phyloP scores from a whole-genome alignment of 2,113 vertebrate species.

The Pao palembangensis region DNA sequence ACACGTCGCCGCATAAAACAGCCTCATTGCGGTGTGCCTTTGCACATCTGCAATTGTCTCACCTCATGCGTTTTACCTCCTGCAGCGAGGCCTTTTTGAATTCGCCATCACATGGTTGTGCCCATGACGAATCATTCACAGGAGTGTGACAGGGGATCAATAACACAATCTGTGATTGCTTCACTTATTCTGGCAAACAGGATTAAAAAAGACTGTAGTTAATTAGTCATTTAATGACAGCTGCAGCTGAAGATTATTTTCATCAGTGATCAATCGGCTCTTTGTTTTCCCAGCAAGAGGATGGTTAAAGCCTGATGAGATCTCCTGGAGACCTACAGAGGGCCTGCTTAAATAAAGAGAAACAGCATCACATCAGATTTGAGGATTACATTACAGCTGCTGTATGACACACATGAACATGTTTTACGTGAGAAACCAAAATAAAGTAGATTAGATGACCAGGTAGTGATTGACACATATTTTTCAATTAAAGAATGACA shows the following conservation, averaged over 20 bases:
- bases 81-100: slow-evolving; percentile 1
- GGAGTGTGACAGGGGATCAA: not conserved
- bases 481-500: not conserved
- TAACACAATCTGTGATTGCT: slow-evolving; percentile 5
- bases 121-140: slow-evolving; percentile 7
- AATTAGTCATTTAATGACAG: not conserved
- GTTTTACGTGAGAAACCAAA: too few relatives aligned
- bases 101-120: slow-evolving; percentile 4
- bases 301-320: not conserved
- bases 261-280: not conserved
- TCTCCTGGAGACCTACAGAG: not conserved
- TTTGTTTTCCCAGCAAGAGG: not conserved
- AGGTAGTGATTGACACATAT: not conserved
- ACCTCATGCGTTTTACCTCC: not conserved
- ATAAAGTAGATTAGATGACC: too few relatives aligned
- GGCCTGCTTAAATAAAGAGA: too few relatives aligned
- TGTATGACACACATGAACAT: too few relatives aligned
- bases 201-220: not conserved
- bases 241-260: not conserved
- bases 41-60: slow-evolving; percentile 17
- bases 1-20: slow-evolving; percentile 43
- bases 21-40: slow-evolving; percentile 26
- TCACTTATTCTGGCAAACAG: slow-evolving; percentile 10
- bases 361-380: not conserved
- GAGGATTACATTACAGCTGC: too few relatives aligned